phyloP scores from a whole-genome alignment of 2,888 invertebrate species.

The Lasiommata megera region DNA sequence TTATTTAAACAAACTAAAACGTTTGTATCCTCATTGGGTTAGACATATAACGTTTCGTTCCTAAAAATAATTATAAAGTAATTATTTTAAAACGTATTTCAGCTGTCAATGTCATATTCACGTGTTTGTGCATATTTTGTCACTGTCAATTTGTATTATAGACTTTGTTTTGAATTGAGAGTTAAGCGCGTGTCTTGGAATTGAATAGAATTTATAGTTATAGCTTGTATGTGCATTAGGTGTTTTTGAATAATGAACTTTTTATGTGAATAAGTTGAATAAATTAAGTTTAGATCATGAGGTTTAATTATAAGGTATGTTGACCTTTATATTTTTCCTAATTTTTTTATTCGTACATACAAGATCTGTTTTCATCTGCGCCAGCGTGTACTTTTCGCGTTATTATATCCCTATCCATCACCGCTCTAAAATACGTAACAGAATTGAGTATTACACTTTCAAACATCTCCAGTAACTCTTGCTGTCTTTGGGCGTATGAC shows the following conservation, averaged over 20 bases:
- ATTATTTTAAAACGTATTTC: neutral
- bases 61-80: neutral
- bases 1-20: too few relatives aligned
- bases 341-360: too few relatives aligned
- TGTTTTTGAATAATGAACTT: too few relatives aligned
- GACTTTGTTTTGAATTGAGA: neutral
- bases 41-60: neutral
- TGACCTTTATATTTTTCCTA: neutral
- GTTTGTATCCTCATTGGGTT: too few relatives aligned
- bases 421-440: too few relatives aligned
- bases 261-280: neutral
- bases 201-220: conserved; percentile 1
- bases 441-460: too few relatives aligned
- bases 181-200: neutral
- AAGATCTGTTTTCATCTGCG: too few relatives aligned
- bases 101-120: conserved; percentile 6
- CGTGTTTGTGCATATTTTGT: neutral
- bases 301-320: conserved; percentile 70
- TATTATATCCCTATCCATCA: too few relatives aligned
- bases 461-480: too few relatives aligned
- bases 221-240: neutral
- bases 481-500: too few relatives aligned
- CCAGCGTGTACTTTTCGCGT: too few relatives aligned
- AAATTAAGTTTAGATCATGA: conserved; percentile 47
- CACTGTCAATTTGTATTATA: neutral